Base-by-base conservation (phyloP, 2,888 invertebrate genomes). In the Drosophila greeni region DNA sequence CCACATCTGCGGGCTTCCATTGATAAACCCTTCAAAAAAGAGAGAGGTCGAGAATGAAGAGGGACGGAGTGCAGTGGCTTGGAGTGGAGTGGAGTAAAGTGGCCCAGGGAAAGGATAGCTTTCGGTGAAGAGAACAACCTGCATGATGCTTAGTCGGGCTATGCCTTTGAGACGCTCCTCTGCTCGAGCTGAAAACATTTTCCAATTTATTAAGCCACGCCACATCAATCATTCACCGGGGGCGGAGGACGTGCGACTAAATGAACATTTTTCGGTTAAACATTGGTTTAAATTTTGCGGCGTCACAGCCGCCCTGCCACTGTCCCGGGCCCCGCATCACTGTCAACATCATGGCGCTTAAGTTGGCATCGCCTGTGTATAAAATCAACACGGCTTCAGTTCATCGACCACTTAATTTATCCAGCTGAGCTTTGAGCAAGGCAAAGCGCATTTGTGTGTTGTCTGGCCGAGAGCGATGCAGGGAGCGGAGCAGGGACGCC, bases 351-450 rank as follows among this genome's bases (percentile, higher is more conserved):
- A 84, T 51, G 65, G 66, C 67, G 47, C 51, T 43, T 26, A 26
- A 26, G 26, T 62, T 54, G 62, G 36, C 42, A 45, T 48, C 34
- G 54, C 61, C 72, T 64, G 75, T 82, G 82, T 72, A 82, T 82
- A 82, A 82, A 84, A 84, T 85, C 85, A 85, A 86, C 86, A 84
- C 78, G 81, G 85, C 81, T 86, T 81, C 85, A 85, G 85, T 85
- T 86, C 86, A 86, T 85, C 85, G 85, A 86, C 85, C 85, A 85
- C 85, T 85, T 85, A 85, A 85, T 85, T 85, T 85, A 85, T 85
- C 85, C 85, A 75, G 80, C 79, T 85, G 84, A 84, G 84, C 84
- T 79, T 84, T 82, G 82, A 78, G 82, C 69, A 81, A 80, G 73
- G 73, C 80, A 82, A 78, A 79, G 74, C 84, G 73, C 75, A 72